Evolutionary conservation across 2,888 invertebrate genomes (phyloP).

Genomic region (Drosophila niveifrons): DNA sequence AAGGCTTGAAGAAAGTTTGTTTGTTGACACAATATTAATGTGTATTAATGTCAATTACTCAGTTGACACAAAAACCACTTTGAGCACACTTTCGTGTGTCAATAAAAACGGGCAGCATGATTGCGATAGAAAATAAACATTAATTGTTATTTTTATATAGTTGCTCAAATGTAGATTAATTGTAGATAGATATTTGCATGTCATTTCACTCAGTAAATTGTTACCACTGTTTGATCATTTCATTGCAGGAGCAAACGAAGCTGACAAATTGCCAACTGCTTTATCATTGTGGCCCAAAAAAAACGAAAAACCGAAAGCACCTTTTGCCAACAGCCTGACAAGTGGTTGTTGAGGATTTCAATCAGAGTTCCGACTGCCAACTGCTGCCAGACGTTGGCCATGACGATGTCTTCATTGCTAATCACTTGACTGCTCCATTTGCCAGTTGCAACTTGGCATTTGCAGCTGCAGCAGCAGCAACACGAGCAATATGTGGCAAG

Average conservation of each 20-base stretch:
- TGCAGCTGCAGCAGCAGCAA: slow-evolving; percentile 5
- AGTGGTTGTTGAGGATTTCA: slow-evolving; percentile 58
- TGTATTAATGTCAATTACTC: background rate
- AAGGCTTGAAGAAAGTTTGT: too few relatives aligned
- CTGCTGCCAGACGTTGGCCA: background rate
- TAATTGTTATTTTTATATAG: slow-evolving; percentile 13
- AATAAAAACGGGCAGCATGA: background rate
- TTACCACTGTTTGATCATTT: slow-evolving; percentile 21
- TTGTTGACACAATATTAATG: background rate
- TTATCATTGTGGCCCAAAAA: slow-evolving; percentile 36
- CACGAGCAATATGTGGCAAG: slow-evolving; percentile 11
- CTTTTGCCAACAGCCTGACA: slow-evolving; percentile 37
- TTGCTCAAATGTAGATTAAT: slow-evolving; percentile 7
- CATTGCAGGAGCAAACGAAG: slow-evolving; percentile 3
- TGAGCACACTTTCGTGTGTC: slow-evolving; percentile 8
- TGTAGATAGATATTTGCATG: slow-evolving; percentile 18
- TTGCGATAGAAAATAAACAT: slow-evolving; percentile 17
- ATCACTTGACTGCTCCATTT: slow-evolving; percentile 73
- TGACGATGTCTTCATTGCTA: slow-evolving; percentile 71
- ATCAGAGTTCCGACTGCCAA: slow-evolving; percentile 45
- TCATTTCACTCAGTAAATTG: slow-evolving; percentile 25
- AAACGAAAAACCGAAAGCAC: slow-evolving; percentile 35
- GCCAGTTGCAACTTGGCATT: slow-evolving; percentile 30
- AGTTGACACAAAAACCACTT: background rate
- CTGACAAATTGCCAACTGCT: slow-evolving; percentile 38